Percentiles rank a stretch among this genome's conserved stretches.
Conservation (phyloP, 2,888 invertebrate species). For the Patella ulyssiponensis region DNA sequence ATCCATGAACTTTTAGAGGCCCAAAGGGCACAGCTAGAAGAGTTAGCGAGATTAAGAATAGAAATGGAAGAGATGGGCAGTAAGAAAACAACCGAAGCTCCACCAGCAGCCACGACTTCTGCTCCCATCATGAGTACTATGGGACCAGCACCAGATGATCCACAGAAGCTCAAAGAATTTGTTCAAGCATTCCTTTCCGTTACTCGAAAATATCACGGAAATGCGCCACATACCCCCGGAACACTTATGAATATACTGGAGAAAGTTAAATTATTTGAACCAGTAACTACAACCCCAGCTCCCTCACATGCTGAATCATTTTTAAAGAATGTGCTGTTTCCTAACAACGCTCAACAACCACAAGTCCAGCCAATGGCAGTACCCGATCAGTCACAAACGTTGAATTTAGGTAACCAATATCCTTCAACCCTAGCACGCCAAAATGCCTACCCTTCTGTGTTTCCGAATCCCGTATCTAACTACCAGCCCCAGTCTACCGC, state of each 20-base stretch:
- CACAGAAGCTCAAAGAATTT: neutral
- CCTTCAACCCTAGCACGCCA: no score
- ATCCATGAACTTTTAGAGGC: neutral
- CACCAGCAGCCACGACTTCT: neutral
- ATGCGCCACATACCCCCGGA: neutral
- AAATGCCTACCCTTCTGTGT: neutral
- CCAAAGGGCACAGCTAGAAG: neutral
- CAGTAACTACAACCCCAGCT: neutral
- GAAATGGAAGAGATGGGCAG: neutral
- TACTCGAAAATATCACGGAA: neutral
- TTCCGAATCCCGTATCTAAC: neutral
- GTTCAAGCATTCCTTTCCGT: slow-evolving; percentile 1
- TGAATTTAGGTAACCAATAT: no score
- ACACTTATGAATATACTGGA: neutral
- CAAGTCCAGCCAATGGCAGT: neutral
- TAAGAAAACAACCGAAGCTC: neutral
- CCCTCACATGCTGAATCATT: neutral
- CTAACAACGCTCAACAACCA: neutral
- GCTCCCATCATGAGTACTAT: neutral
- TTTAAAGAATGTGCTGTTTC: neutral
- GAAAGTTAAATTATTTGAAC: neutral
- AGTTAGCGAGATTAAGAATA: neutral
- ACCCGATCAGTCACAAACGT: neutral
- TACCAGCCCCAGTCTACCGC: neutral
- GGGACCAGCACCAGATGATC: neutral